These are phyloP conservation scores for Cephus cinctus DNA, from an alignment of 1,140 invertebrate genomes.

Conservation along the genomic window DNA sequence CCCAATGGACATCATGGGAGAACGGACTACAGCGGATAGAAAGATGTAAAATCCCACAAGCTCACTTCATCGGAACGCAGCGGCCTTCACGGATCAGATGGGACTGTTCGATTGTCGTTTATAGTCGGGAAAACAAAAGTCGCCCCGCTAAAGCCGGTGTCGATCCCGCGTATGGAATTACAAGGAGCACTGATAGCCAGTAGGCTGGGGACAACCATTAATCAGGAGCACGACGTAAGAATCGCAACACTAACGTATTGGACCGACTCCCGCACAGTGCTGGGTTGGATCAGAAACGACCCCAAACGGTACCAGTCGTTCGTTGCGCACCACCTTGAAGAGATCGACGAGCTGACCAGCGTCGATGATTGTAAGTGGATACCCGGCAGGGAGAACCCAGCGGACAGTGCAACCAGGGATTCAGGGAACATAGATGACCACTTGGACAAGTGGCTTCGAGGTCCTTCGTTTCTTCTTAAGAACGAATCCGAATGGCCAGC, in stretches of 20 bases:
- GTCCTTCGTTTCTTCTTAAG: constrained; percentile 20
- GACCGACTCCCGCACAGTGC: constrained; percentile 37
- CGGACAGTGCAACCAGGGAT: constrained; percentile 24
- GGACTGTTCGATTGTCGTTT: neutral
- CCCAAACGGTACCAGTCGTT: constrained; percentile 38
- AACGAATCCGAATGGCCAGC: constrained; percentile 16
- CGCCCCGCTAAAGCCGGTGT: constrained; percentile 27
- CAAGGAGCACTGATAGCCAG: constrained; percentile 37
- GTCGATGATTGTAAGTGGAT: constrained; percentile 26
- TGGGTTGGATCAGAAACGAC: constrained; percentile 33
- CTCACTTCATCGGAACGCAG: neutral
- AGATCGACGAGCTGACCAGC: constrained; percentile 33
- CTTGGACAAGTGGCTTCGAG: constrained; percentile 19
- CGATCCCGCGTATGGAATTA: constrained; percentile 42
- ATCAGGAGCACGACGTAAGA: constrained; percentile 23
- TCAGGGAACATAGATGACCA: neutral
- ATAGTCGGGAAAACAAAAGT: constrained; percentile 28
- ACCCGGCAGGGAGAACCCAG: constrained; percentile 29
- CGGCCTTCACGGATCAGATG: neutral
- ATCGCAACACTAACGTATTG: constrained; percentile 23
- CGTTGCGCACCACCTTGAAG: constrained; percentile 41
- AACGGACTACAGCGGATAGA: constrained; percentile 8
- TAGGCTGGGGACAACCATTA: constrained; percentile 23
- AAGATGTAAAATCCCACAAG: constrained; percentile 3
- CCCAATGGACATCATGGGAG: constrained; percentile 18